phyloP scores from a whole-genome alignment of 2,113 vertebrate species.

The Apaloderma vittatum region DNA sequence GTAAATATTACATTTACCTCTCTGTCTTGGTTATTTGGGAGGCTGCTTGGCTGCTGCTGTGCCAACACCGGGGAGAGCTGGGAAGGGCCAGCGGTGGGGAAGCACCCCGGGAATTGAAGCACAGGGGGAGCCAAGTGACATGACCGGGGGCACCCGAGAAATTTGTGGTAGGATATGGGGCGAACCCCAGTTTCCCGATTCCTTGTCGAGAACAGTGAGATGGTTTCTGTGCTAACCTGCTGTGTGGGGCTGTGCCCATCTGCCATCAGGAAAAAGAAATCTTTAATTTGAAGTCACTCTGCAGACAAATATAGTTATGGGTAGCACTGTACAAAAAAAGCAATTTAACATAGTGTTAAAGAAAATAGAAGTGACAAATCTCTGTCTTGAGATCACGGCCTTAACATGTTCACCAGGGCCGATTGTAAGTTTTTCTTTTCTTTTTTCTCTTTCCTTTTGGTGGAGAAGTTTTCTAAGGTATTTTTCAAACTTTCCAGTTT shows the following conservation, averaged over 20 bases:
- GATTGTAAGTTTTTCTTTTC: conserved; percentile 74
- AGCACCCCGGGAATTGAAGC: accelerated
- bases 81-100: accelerated
- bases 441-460: conserved; percentile 72
- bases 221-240: not conserved
- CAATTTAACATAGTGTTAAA: conserved; percentile 29
- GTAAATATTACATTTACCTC: not conserved
- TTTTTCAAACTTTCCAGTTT: conserved; percentile 86
- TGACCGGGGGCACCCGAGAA: accelerated
- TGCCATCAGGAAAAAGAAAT: not conserved
- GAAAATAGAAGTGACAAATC: conserved; percentile 58
- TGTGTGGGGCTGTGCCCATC: not conserved
- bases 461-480: conserved; percentile 83
- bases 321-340: not conserved
- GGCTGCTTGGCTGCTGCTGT: not conserved
- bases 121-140: accelerated
- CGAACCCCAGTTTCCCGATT: accelerated
- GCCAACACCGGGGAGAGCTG: not conserved
- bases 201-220: accelerated
- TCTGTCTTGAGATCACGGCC: conserved; percentile 46
- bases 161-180: not conserved
- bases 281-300: not conserved
- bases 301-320: not conserved
- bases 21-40: not conserved
- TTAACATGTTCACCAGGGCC: conserved; percentile 72